phyloP scores from a whole-genome alignment of 1,140 invertebrate genomes.

The Maniola jurtina region DNA sequence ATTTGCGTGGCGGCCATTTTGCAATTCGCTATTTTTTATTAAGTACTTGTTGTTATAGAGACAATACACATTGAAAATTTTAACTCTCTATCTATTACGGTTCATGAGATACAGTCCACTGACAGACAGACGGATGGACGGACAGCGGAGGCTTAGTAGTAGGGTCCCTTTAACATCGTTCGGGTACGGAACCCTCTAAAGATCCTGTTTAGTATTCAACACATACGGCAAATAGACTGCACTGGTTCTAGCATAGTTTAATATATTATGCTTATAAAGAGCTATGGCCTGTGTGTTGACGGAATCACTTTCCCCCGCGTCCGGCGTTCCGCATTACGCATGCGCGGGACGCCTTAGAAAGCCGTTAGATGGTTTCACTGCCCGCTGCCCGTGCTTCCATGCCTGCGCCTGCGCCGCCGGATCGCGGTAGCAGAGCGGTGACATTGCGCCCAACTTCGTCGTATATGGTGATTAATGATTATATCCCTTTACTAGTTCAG shows the following conservation, averaged over 20 bases:
- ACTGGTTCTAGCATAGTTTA: not conserved
- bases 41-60: too few relatives aligned
- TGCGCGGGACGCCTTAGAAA: conserved; percentile 3
- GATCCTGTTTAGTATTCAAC: not conserved
- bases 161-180: too few relatives aligned
- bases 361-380: conserved; percentile 4
- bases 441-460: not conserved
- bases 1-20: too few relatives aligned
- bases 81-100: too few relatives aligned
- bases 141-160: too few relatives aligned
- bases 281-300: not conserved
- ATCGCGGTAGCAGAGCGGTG: not conserved
- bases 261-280: not conserved
- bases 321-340: conserved; percentile 1
- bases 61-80: too few relatives aligned
- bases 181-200: too few relatives aligned
- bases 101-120: too few relatives aligned
- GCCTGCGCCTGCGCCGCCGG: not conserved
- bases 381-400: not conserved
- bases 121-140: too few relatives aligned
- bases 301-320: conserved; percentile 1
- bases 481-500: not conserved
- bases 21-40: too few relatives aligned
- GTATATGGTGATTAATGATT: not conserved
- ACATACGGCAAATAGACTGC: not conserved